Evolutionary conservation across 2,113 vertebrate species (phyloP), one percentile per base, ranked within the genome.

Genomic region (Dasyurus viverrinus): DNA sequence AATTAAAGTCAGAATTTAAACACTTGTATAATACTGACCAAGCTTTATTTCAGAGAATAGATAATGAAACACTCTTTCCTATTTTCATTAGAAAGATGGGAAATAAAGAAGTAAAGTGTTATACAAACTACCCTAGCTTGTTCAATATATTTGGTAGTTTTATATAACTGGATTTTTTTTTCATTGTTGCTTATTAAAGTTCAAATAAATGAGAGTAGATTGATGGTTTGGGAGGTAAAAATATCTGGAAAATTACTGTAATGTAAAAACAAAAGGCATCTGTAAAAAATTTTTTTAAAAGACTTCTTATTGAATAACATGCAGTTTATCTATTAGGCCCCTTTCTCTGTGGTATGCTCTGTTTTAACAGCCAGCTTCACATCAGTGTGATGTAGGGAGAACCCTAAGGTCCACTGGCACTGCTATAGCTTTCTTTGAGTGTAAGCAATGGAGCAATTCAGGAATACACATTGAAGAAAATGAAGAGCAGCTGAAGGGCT

Each of bases 401-500:
- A 36, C 60, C 30, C 60, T 68, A 68, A 68, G 11, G 30, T 14
- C 60, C 30, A 68, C 60, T 68, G 60, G 30, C 30, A 16, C 3
- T 36, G 12, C 30, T 36, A 68, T 5, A 68, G 60, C 12, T 36
- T 68, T 68, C 12, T 36, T 68, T 68, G 60, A 68, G 12, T 16
- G 30, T 36, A 68, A 68, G 60, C 30, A 60, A 60, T 30, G 57
- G 27, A 30, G 26, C 27, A 68, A 68, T 68, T 68, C 60, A 36
- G 60, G 60, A 68, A 68, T 36, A 68, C 30, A 68, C 60, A 68
- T 30, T 68, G 30, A 30, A 76, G 91, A 48, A 48, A 94, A 95
- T 36, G 93, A 90, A 92, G 48, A 54, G 90, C 22, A 91, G 91
- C n/a, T n/a, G n/a, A n/a, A n/a, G n/a, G n/a, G n/a, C n/a, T 55